Conservation (phyloP, 2,888 invertebrate genomes). For the Sphaerophoria rueppellii region DNA sequence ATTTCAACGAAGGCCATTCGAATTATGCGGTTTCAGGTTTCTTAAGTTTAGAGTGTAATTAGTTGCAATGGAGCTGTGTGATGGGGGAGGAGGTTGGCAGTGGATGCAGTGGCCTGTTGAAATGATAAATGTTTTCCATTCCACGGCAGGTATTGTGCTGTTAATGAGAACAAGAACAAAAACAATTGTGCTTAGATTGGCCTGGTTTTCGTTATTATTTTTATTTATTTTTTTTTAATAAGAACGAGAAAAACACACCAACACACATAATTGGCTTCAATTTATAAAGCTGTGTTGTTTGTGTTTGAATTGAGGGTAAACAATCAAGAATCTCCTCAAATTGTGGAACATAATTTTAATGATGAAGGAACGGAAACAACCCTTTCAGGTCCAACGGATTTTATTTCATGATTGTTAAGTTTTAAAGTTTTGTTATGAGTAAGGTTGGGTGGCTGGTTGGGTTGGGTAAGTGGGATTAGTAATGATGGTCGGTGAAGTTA, state of each 20-base stretch:
- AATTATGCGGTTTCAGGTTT: constrained; percentile 68
- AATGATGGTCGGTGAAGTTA: constrained; percentile 56
- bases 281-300: constrained; percentile 16
- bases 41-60: constrained; percentile 66
- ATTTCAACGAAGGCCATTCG: constrained; percentile 60
- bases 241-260: neutral
- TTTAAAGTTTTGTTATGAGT: constrained; percentile 5
- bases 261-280: constrained; percentile 44
- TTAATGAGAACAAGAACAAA: constrained; percentile 44
- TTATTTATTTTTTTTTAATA: no score
- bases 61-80: constrained; percentile 35
- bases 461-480: constrained; percentile 9
- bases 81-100: neutral
- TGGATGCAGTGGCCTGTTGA: constrained; percentile 38
- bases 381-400: neutral
- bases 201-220: no score
- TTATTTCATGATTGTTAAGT: neutral
- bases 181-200: constrained; percentile 49
- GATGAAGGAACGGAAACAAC: neutral
- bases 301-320: constrained; percentile 2
- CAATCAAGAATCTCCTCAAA: constrained; percentile 56
- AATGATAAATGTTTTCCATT: constrained; percentile 25
- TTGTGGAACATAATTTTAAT: constrained; percentile 54
- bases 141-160: constrained; percentile 28
- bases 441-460: neutral